phyloP scores from a whole-genome alignment of 2,888 invertebrate genomes.

The Tineola bisselliella region DNA sequence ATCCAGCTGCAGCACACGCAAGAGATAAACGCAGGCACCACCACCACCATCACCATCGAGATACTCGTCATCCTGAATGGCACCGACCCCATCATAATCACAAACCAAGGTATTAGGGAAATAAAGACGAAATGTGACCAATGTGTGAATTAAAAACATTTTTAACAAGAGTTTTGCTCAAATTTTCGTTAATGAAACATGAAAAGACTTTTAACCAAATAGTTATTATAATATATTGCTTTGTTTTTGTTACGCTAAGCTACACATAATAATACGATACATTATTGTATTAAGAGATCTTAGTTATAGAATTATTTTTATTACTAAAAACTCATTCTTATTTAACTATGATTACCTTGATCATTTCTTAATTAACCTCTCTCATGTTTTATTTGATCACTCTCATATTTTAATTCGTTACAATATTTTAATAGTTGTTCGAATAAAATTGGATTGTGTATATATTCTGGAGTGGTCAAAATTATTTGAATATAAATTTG shows the following conservation, averaged over 20 bases:
- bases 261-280: not conserved
- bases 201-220: slow-evolving; percentile 11
- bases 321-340: not conserved
- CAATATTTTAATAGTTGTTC: slow-evolving; percentile 19
- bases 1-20: slow-evolving; percentile 43
- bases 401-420: slow-evolving; percentile 19
- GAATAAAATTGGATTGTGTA: slow-evolving; percentile 20
- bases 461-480: slow-evolving; percentile 19
- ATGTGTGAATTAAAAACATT: not conserved
- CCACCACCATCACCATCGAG: slow-evolving; percentile 80
- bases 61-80: slow-evolving; percentile 68
- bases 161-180: slow-evolving; percentile 11
- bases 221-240: not conserved
- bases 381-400: slow-evolving; percentile 17
- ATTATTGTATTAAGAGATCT: not conserved
- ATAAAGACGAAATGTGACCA: not conserved
- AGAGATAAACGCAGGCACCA: slow-evolving; percentile 74
- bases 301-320: not conserved
- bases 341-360: slow-evolving; percentile 60
- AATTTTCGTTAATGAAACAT: not conserved
- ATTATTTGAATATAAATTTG: slow-evolving; percentile 5
- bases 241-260: not conserved
- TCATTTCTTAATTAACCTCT: slow-evolving; percentile 43
- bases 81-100: slow-evolving; percentile 65
- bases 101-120: slow-evolving; percentile 56